These are phyloP conservation scores for Ceryle rudis DNA, from an alignment of 2,797 vertebrate genomes.

Conservation along the genomic window DNA sequence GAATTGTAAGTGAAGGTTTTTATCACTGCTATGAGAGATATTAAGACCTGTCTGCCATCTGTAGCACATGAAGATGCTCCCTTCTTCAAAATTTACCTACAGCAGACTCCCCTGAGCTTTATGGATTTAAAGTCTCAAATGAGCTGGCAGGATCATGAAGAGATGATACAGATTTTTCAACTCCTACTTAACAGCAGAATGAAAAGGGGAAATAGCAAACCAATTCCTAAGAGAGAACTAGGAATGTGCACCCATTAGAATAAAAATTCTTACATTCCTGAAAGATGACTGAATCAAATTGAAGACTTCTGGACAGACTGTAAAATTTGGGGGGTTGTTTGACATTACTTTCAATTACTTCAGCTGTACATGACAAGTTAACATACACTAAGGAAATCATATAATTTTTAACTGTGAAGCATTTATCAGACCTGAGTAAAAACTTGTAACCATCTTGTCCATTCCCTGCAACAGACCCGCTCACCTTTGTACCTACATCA, in stretches of 20 bases:
- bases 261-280: neutral
- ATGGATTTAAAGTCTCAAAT: neutral
- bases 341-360: neutral
- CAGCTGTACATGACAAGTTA: accelerated
- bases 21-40: neutral
- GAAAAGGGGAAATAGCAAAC: neutral
- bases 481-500: neutral
- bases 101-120: neutral
- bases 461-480: neutral
- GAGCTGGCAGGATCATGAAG: neutral
- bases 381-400: neutral
- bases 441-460: neutral
- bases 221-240: neutral
- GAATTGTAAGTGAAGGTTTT: neutral
- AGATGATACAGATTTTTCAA: neutral
- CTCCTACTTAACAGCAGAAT: neutral
- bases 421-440: neutral
- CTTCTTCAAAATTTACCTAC: neutral
- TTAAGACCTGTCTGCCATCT: neutral
- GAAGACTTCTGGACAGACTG: neutral
- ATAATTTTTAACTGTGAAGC: neutral
- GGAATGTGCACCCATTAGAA: neutral
- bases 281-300: neutral
- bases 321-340: neutral
- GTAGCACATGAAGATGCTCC: neutral